Evolutionary conservation across 2,888 invertebrate genomes (phyloP).

Genomic region (Eupeodes luniger): DNA sequence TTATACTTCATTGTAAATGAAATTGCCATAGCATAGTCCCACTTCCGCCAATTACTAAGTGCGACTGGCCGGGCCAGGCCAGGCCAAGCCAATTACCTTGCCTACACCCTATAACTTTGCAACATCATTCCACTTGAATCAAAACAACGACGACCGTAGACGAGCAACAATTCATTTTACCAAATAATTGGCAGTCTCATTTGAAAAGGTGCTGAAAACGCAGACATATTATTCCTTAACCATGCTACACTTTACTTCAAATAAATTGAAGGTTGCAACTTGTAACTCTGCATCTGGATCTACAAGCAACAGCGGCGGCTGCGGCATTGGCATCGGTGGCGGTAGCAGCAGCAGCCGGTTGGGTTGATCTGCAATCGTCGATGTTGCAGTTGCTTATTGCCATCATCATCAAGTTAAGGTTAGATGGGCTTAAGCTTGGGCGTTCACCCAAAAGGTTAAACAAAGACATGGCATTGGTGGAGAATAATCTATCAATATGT

Average conservation of each 20-base stretch:
- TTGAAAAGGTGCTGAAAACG: conserved; percentile 38
- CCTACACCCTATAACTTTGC: conserved; percentile 37
- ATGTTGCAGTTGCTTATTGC: not conserved
- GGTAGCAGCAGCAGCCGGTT: not conserved
- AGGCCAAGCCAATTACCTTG: not conserved
- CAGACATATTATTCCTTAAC: conserved; percentile 16
- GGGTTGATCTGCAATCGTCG: not conserved
- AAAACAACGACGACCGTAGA: too few relatives aligned
- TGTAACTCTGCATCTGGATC: not conserved
- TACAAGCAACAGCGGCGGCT: too few relatives aligned
- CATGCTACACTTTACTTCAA: conserved; percentile 30
- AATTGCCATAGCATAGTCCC: not conserved
- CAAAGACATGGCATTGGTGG: conserved; percentile 10
- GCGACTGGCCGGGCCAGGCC: not conserved
- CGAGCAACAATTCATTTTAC: conserved; percentile 27
- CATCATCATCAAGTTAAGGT: not conserved
- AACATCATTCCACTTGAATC: not conserved
- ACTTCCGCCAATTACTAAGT: conserved; percentile 54
- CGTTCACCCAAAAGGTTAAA: conserved; percentile 64
- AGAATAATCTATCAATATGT: conserved; percentile 44
- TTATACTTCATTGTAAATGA: not conserved
- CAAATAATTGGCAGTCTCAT: conserved; percentile 50
- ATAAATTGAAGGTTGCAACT: conserved; percentile 68
- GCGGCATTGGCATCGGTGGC: too few relatives aligned
- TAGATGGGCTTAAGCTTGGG: conserved; percentile 51